Percentiles rank a stretch among this genome's conserved stretches.
These are phyloP conservation scores for Cyprinodon diabolis DNA, from an alignment of 2,797 vertebrate genomes.

Conservation along the genomic window DNA sequence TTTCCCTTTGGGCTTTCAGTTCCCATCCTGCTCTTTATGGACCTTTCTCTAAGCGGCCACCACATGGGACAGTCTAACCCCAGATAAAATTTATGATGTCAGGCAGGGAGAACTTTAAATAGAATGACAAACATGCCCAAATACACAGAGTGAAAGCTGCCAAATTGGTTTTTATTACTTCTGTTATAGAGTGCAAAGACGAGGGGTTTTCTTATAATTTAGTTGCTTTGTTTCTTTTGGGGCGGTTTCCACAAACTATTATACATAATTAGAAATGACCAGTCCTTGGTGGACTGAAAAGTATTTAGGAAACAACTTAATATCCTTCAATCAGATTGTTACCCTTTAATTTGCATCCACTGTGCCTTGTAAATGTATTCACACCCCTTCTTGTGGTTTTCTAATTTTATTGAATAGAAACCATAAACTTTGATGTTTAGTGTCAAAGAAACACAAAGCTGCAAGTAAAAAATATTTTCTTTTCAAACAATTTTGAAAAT, in stretches of 20 bases:
- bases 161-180: not conserved
- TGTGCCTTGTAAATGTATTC: not conserved
- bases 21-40: slow-evolving; percentile 70
- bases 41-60: slow-evolving; percentile 50
- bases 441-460: too few relatives aligned
- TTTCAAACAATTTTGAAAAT: too few relatives aligned
- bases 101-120: slow-evolving; percentile 58
- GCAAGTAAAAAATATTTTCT: too few relatives aligned
- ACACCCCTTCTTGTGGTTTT: not conserved
- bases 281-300: not conserved
- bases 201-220: slow-evolving; percentile 46
- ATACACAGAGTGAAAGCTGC: slow-evolving; percentile 4
- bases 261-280: not conserved
- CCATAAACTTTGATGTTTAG: too few relatives aligned
- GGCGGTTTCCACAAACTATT: not conserved
- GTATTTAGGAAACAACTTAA: not conserved
- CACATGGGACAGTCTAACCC: slow-evolving; percentile 57
- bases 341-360: not conserved
- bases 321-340: too few relatives aligned
- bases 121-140: slow-evolving; percentile 61
- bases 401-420: too few relatives aligned
- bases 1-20: slow-evolving; percentile 44
- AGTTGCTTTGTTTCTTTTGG: not conserved
- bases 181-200: slow-evolving; percentile 15
- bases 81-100: slow-evolving; percentile 69